A percentile compares a stretch with the other conserved stretches of the same genome.
Evolutionary conservation across 1,140 invertebrate genomes (phyloP).

Genomic region (Tetramorium simillimum): DNA sequence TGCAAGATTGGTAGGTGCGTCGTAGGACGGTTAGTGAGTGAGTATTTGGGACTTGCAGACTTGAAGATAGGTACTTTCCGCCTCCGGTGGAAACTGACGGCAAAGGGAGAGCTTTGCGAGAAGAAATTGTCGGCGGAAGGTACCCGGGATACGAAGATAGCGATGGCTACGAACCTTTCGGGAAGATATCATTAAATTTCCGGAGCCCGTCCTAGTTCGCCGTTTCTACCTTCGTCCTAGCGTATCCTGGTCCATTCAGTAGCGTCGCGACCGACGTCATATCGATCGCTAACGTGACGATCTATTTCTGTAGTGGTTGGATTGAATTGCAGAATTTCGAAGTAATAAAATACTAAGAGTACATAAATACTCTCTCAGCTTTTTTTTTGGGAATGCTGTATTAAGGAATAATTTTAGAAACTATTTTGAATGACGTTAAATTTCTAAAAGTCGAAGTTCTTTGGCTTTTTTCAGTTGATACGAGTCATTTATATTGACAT

Average conservation of each 20-base stretch:
- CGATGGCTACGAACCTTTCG: slow-evolving; percentile 70
- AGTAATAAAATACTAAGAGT: slow-evolving; percentile 25
- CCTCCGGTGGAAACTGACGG: slow-evolving; percentile 66
- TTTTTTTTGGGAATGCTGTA: background rate
- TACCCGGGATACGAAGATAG: slow-evolving; percentile 63
- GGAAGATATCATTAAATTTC: slow-evolving; percentile 59
- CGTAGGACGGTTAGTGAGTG: slow-evolving; percentile 64
- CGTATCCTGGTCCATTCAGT: slow-evolving; percentile 41
- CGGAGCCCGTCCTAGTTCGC: slow-evolving; percentile 48
- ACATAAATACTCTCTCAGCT: background rate
- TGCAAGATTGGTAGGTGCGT: slow-evolving; percentile 60
- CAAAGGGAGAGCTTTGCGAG: slow-evolving; percentile 74
- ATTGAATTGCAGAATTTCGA: slow-evolving; percentile 11
- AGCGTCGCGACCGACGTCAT: slow-evolving; percentile 26
- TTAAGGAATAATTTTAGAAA: background rate
- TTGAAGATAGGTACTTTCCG: slow-evolving; percentile 75
- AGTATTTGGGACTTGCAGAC: slow-evolving; percentile 75
- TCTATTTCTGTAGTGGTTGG: slow-evolving; percentile 41
- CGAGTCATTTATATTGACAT: background rate
- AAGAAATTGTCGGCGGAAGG: slow-evolving; percentile 73
- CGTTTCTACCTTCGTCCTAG: slow-evolving; percentile 52
- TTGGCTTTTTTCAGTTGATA: background rate
- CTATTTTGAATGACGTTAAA: background rate
- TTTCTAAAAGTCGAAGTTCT: background rate
- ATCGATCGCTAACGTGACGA: slow-evolving; percentile 41